Evolutionary conservation across 1,140 invertebrate genomes (phyloP).

Genomic region (Drosophila pectinifera): DNA sequence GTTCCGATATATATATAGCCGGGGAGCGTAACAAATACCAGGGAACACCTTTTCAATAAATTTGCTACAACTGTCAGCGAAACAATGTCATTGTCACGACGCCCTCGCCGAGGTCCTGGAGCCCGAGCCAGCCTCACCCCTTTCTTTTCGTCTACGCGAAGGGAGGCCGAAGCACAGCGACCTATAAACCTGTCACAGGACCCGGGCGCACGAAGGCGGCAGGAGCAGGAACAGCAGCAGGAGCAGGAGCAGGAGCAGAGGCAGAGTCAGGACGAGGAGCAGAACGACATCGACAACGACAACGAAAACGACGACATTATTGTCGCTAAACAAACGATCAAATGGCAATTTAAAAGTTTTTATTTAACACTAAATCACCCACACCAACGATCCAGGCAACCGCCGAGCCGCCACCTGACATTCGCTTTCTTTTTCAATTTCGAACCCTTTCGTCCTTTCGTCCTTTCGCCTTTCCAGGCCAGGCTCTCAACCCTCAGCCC

Average conservation of each 20-base stretch:
- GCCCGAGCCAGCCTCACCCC: conserved; percentile 1
- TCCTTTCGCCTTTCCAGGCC: too few relatives aligned
- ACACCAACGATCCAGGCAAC: conserved; percentile 57
- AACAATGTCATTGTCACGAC: conserved; percentile 83
- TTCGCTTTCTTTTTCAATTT: conserved; percentile 82
- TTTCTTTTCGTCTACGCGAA: neutral
- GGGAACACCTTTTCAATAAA: conserved; percentile 83
- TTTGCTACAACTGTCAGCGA: conserved; percentile 83
- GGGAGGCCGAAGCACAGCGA: conserved; percentile 41
- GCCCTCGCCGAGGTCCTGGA: conserved; percentile 25
- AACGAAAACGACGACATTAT: conserved; percentile 74
- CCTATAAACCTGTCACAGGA: conserved; percentile 79
- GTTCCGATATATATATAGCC: conserved; percentile 4
- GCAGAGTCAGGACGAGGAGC: conserved; percentile 11
- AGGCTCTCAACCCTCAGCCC: conserved; percentile 48
- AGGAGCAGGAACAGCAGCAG: too few relatives aligned
- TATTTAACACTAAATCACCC: conserved; percentile 85
- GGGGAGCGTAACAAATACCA: conserved; percentile 44
- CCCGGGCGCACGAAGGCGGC: conserved; percentile 44
- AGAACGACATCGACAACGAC: conserved; percentile 26
- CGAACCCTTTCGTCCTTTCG: conserved; percentile 70
- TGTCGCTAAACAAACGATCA: conserved; percentile 85
- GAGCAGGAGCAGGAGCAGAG: neutral
- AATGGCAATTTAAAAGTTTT: conserved; percentile 85
- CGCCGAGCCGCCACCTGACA: conserved; percentile 62